Base-by-base conservation (phyloP, 2,797 vertebrate species). In the Peromyscus melanophrys region DNA sequence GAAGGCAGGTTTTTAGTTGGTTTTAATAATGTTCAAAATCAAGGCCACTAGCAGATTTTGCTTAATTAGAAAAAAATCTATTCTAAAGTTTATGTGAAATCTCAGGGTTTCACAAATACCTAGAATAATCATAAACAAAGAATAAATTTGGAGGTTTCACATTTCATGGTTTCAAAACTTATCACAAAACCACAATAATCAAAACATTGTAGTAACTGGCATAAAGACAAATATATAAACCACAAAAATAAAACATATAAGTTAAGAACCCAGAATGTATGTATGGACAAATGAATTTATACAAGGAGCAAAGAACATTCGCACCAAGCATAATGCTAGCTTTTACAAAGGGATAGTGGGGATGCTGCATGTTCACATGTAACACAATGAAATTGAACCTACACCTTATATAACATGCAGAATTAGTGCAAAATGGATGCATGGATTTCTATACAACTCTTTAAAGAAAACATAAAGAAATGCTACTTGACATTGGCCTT, bases 161-260 rank as follows among this genome's bases (percentile, higher is more conserved):
- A 89, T 43, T 96, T 88, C 7, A 46, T 90, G 46, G 81, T 85
- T 93, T 93, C 5, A 75, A 90, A 90, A 90, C 34, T 88, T 81
- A 81, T 34, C 49, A 93, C 10, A 85, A 86, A 88, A 23, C 19
- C 49, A 71, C 40, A 80, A 34, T 85, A 40, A 78, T 82, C 67
- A 77, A 59, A 96, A 86, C 2, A 40, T 23, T 77, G 23, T 81
- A 23, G 19, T 65, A 43, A 6, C 40, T 71, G 34, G 6, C 9
- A 63, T 77, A 76, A 80, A 81, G 34, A 82, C 23, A 57, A 40
- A 89, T 27, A 89, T 2, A 37, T 23, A 83, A 37, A 65, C 31
- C 31, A 86, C 31, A 71, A 37, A n/a, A 89, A 40, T 63, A 63
- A 90, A 84, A 46, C 49, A 84, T n/a, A 46, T 84, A 85, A 73